Conservation (phyloP, 2,797 vertebrate species). For the Macrochelys suwanniensis region DNA sequence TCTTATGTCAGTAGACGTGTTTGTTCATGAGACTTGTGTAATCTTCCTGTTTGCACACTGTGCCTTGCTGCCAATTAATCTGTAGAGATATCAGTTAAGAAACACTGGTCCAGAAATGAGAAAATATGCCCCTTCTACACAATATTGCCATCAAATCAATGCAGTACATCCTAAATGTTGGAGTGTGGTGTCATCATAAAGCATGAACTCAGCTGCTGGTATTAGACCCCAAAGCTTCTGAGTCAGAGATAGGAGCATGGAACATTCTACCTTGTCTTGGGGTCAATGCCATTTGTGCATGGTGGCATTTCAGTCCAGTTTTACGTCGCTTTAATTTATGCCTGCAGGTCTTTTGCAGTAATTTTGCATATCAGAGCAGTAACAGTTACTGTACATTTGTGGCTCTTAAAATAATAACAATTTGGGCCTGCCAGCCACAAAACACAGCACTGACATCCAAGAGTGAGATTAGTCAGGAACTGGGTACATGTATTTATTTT, state of each 20-base stretch:
- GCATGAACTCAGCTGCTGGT: background rate
- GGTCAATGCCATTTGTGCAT: background rate
- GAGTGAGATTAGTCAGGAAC: background rate
- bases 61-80: background rate
- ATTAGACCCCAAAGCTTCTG: background rate
- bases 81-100: background rate
- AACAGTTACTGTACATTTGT: background rate
- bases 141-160: background rate
- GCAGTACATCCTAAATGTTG: too few relatives aligned
- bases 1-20: background rate
- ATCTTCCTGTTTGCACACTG: background rate
- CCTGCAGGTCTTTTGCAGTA: background rate
- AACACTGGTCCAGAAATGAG: background rate
- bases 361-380: background rate
- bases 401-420: background rate
- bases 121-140: rapidly evolving
- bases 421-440: background rate
- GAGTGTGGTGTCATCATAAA: background rate
- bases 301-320: background rate
- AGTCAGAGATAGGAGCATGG: background rate
- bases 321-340: background rate
- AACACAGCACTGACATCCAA: background rate
- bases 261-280: background rate
- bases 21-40: background rate
- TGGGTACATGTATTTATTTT: background rate